Conservation (phyloP, 2,113 vertebrate genomes). For the Takifugu bimaculatus region DNA sequence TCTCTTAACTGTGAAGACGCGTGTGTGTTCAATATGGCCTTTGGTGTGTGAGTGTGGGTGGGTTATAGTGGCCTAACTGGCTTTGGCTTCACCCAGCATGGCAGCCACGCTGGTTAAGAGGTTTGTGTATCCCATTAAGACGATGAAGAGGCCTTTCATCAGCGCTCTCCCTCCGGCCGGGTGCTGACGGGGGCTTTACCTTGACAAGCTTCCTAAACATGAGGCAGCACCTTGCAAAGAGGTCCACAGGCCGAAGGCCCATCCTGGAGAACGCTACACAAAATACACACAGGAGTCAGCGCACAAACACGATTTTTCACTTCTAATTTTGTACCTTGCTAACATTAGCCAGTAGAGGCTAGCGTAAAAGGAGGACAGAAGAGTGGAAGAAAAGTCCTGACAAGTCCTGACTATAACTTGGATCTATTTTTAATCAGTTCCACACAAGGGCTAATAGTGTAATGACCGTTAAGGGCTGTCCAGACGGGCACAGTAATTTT, state of each 20-base stretch:
- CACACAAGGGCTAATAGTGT: conserved; percentile 55
- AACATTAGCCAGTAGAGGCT: conserved; percentile 26
- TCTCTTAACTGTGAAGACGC: conserved; percentile 39
- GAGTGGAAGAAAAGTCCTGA: conserved; percentile 45
- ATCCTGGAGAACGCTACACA: conserved; percentile 37
- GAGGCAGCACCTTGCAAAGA: conserved; percentile 61
- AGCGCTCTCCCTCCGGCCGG: conserved; percentile 68
- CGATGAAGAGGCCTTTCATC: conserved; percentile 80
- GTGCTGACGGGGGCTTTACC: conserved; percentile 74
- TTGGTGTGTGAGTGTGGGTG: conserved; percentile 29
- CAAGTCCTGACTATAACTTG: conserved; percentile 54
- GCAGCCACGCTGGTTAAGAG: conserved; percentile 70
- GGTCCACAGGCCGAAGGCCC: conserved; percentile 47
- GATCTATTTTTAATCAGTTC: conserved; percentile 69
- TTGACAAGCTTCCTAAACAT: conserved; percentile 71
- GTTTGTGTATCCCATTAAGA: conserved; percentile 77
- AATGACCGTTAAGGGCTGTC: conserved; percentile 37
- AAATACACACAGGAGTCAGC: conserved; percentile 15
- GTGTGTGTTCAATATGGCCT: conserved; percentile 35
- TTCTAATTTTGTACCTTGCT: conserved; percentile 21
- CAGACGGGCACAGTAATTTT: conserved; percentile 65
- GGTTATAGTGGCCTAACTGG: conserved; percentile 4
- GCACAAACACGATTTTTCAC: conserved; percentile 37
- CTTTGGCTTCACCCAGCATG: conserved; percentile 48
- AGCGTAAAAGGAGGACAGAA: conserved; percentile 11